Evolutionary conservation across 2,888 invertebrate species (phyloP), one percentile per base, ranked within the genome.

Genomic region (Syritta pipiens): DNA sequence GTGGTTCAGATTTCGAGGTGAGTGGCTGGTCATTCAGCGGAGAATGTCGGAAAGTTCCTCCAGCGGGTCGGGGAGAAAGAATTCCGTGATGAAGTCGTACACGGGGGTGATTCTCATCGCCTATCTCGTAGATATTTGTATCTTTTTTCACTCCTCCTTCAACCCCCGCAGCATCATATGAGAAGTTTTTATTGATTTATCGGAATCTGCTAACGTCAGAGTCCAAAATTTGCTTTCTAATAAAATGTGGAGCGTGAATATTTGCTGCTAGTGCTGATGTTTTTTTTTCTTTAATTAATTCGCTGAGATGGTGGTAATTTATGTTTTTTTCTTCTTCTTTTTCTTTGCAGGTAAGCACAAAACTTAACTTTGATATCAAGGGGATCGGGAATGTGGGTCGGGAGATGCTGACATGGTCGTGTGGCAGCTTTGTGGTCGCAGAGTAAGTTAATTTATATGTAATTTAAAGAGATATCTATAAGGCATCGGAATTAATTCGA

Each of bases 331-430:
- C 20, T 49, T 32, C 7, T 55, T 12, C 57, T 24, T 12, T 77
- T 51, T 71, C 59, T 53, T 77, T 77, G 26, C 65, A 77, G 77
- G 77, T 77, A 72, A 77, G 77, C 51, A n/a, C 37, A 37, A 14
- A 17, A 14, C 12, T 14, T 0, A 0, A 3, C 0, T 3, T 7
- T 9, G 7, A 37, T 2, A 4, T 6, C 7, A 7, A 3, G 12
- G 4, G 6, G 37, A 14, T n/a, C 2, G 7, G 7, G 6, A 17
- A 17, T 17, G 14, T 17, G 37, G 5, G 2, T 1, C 9, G 17
- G 9, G n/a, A n/a, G n/a, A n/a, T n/a, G n/a, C n/a, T n/a, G n/a
- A n/a, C n/a, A n/a, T n/a, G n/a, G n/a, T n/a, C n/a, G n/a, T n/a
- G n/a, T n/a, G n/a, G n/a, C n/a, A n/a, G n/a, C n/a, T n/a, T n/a